Percentiles rank a stretch among this genome's conserved stretches.
Conservation (phyloP, 2,113 vertebrate species). For the Chaenocephalus aceratus region DNA sequence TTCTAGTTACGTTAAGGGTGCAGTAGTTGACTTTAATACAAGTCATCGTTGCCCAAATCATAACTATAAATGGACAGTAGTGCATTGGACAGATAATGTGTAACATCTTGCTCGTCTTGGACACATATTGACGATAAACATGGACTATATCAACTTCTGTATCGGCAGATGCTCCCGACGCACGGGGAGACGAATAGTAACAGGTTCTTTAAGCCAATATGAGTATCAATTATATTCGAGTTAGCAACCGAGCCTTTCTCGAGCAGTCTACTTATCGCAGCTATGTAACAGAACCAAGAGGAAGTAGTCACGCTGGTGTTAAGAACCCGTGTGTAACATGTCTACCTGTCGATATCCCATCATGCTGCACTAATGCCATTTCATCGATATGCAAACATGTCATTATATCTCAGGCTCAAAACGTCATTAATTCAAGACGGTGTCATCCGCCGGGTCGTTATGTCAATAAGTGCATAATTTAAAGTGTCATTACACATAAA, state of each 20-base stretch:
- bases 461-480: constrained; percentile 19
- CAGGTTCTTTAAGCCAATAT: too few relatives aligned
- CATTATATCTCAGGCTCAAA: constrained; percentile 11
- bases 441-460: constrained; percentile 8
- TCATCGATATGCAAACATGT: constrained; percentile 1
- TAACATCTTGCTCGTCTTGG: too few relatives aligned
- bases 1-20: too few relatives aligned
- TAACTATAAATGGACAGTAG: too few relatives aligned
- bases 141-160: too few relatives aligned
- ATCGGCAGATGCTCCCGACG: too few relatives aligned
- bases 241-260: neutral
- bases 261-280: neutral
- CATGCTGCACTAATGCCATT: neutral
- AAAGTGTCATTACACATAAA: neutral
- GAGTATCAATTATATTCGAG: too few relatives aligned
- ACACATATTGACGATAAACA: too few relatives aligned
- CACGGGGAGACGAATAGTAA: too few relatives aligned
- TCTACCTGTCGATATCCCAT: neutral
- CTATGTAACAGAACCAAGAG: neutral
- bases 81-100: too few relatives aligned
- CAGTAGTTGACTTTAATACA: too few relatives aligned
- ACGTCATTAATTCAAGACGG: neutral
- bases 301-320: neutral
- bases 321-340: neutral
- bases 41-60: too few relatives aligned